Percentiles rank a stretch among this genome's conserved stretches.
phyloP scores from a whole-genome alignment of 1,140 invertebrate species.

The Bombus sibiricus region DNA sequence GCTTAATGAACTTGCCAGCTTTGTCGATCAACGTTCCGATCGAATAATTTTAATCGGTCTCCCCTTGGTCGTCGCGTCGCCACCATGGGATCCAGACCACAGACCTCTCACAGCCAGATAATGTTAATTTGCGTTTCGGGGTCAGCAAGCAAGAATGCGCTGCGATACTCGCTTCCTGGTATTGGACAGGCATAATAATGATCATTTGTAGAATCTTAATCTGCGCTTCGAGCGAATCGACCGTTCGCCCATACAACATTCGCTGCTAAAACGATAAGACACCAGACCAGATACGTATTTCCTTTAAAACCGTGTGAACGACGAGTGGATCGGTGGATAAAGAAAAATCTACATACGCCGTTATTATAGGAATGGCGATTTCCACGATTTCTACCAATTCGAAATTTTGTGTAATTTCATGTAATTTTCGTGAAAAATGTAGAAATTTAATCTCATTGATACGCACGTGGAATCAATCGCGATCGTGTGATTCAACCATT shows the following conservation, averaged over 20 bases:
- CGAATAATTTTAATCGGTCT: constrained; percentile 37
- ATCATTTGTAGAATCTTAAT: constrained; percentile 54
- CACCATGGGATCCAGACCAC: constrained; percentile 16
- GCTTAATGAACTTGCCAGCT: constrained; percentile 34
- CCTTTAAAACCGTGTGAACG: not conserved
- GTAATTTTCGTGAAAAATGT: not conserved
- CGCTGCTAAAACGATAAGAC: not conserved
- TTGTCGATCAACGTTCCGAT: constrained; percentile 29
- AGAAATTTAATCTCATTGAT: not conserved
- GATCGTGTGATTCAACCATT: too few species aligned
- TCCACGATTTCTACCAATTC: not conserved
- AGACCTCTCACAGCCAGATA: constrained; percentile 14
- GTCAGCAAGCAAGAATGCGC: constrained; percentile 49
- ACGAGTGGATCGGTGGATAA: not conserved
- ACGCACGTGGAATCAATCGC: too few species aligned
- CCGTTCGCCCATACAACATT: not conserved
- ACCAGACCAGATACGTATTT: not conserved
- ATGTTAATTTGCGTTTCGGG: constrained; percentile 61
- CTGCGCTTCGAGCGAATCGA: constrained; percentile 9
- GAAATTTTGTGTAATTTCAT: not conserved
- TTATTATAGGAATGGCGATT: not conserved
- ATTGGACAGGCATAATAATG: constrained; percentile 44
- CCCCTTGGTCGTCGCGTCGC: not conserved
- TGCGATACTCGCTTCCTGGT: constrained; percentile 29
- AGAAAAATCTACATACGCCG: not conserved